phyloP scores from a whole-genome alignment of 1,140 invertebrate species.

The Leptinotarsa lineolata region DNA sequence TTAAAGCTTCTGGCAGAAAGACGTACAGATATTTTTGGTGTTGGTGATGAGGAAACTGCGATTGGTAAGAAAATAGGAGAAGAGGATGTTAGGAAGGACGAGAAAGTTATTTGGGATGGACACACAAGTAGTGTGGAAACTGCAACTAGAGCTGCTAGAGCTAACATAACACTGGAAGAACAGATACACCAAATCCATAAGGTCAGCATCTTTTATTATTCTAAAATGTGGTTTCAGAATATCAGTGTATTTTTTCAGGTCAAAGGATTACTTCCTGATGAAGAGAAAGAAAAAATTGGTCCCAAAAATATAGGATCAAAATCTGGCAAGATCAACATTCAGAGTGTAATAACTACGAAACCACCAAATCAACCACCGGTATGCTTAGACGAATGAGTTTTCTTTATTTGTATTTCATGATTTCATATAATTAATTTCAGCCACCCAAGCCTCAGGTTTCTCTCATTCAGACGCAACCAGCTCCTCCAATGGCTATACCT shows the following conservation, averaged over 20 bases:
- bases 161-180: constrained; percentile 95
- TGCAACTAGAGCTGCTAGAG: constrained; percentile 86
- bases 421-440: background rate
- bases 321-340: constrained; percentile 42
- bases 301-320: constrained; percentile 71
- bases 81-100: constrained; percentile 85
- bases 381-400: constrained; percentile 33
- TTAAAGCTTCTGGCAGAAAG: constrained; percentile 95
- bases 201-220: constrained; percentile 47
- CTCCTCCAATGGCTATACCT: constrained; percentile 61
- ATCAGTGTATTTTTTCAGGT: constrained; percentile 55
- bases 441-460: constrained; percentile 21
- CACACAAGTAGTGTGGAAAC: constrained; percentile 94
- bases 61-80: constrained; percentile 99
- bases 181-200: constrained; percentile 98
- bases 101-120: constrained; percentile 97
- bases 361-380: constrained; percentile 56
- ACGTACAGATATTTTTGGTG: constrained; percentile 99
- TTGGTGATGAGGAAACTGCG: constrained; percentile 96
- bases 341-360: constrained; percentile 52
- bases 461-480: constrained; percentile 51
- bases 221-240: background rate
- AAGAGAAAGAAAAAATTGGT: constrained; percentile 91
- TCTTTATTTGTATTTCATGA: constrained; percentile 21
- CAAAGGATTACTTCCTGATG: constrained; percentile 90